phyloP scores from a whole-genome alignment of 1,140 invertebrate genomes.

The Myzus persicae region DNA sequence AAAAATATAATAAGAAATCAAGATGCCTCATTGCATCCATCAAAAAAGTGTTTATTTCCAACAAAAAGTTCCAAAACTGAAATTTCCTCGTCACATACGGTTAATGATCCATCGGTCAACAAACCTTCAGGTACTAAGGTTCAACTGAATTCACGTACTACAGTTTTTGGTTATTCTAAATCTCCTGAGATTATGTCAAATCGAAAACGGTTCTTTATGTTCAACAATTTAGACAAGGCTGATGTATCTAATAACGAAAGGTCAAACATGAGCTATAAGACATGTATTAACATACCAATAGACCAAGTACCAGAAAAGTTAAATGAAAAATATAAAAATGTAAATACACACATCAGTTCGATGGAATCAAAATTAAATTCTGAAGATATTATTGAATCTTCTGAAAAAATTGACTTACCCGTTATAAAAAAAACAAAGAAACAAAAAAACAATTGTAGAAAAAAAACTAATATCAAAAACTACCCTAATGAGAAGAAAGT shows the following conservation, averaged over 20 bases:
- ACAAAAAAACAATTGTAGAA: not conserved
- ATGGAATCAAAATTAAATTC: not conserved
- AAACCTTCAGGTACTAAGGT: not conserved
- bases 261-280: not conserved
- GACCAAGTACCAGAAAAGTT: not conserved
- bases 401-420: not conserved
- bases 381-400: conserved; percentile 33
- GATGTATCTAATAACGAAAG: not conserved
- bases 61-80: not conserved
- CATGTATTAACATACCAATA: not conserved
- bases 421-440: not conserved
- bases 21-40: not conserved
- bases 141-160: not conserved
- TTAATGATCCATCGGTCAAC: not conserved
- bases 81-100: not conserved
- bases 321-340: not conserved
- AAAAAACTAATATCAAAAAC: not conserved
- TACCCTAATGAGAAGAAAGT: not conserved
- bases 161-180: not conserved
- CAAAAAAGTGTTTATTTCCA: not conserved
- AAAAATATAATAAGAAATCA: not conserved
- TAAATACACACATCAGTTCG: not conserved
- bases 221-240: not conserved
- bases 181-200: conserved; percentile 20
- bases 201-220: not conserved